Conservation (phyloP, 2,797 vertebrate genomes). For the Fistularia commersonii region DNA sequence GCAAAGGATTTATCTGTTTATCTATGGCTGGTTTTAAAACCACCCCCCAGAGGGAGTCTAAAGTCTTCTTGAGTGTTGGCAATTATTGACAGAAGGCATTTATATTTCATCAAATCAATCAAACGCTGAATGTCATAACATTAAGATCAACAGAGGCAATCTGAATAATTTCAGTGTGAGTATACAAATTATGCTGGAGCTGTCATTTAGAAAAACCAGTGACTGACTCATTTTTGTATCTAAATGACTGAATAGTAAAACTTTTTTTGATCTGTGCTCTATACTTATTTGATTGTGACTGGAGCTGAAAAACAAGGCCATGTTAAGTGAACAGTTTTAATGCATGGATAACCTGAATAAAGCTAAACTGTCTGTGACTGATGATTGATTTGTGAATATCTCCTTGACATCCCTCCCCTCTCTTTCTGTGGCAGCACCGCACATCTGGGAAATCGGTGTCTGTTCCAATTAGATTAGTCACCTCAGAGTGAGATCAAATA, state of each 20-base stretch:
- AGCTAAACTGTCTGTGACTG: slow-evolving; percentile 28
- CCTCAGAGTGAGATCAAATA: slow-evolving; percentile 39
- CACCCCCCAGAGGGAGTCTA: slow-evolving; percentile 59
- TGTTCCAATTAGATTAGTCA: slow-evolving; percentile 66
- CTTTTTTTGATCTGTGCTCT: too few relatives aligned
- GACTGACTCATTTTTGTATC: too few relatives aligned
- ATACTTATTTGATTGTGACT: too few relatives aligned
- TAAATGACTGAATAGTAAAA: too few relatives aligned
- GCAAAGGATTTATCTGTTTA: neutral
- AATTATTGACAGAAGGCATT: slow-evolving; percentile 65
- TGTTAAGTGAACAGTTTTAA: neutral
- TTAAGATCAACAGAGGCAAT: slow-evolving; percentile 61
- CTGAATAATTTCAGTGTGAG: slow-evolving; percentile 27
- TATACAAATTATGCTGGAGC: neutral
- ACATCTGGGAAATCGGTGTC: slow-evolving; percentile 53
- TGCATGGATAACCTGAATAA: slow-evolving; percentile 27
- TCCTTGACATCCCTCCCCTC: slow-evolving; percentile 40
- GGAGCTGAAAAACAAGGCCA: neutral
- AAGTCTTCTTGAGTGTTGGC: slow-evolving; percentile 62
- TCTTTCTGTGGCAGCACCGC: slow-evolving; percentile 41
- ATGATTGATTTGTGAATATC: slow-evolving; percentile 56
- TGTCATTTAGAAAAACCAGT: too few relatives aligned
- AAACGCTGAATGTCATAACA: slow-evolving; percentile 73
- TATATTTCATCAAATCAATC: slow-evolving; percentile 70
- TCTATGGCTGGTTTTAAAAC: slow-evolving; percentile 24